phyloP scores from a whole-genome alignment of 1,140 invertebrate species.

The Telenomus remus region DNA sequence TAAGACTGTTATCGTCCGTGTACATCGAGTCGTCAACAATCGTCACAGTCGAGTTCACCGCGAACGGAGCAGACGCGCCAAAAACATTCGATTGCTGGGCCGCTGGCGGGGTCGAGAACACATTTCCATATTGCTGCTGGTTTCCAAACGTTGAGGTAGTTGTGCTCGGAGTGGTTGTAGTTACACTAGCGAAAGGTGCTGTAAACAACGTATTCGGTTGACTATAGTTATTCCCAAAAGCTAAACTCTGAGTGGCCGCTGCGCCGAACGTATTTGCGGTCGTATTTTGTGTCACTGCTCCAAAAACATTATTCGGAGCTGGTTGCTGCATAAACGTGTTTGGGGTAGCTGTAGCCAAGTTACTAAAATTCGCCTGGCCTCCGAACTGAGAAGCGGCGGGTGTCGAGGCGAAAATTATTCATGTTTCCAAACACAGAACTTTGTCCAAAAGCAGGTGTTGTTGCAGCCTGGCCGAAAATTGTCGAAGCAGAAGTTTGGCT shows the following conservation, averaged over 20 bases:
- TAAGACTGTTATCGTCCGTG: conserved; percentile 59
- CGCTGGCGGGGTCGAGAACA: conserved; percentile 38
- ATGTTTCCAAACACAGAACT: conserved; percentile 63
- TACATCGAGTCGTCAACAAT: conserved; percentile 65
- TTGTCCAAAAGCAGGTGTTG: conserved; percentile 58
- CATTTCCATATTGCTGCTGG: conserved; percentile 3
- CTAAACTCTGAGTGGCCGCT: conserved; percentile 5
- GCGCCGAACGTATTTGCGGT: conserved; percentile 33
- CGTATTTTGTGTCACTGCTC: conserved; percentile 5
- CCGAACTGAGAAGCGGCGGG: conserved; percentile 42
- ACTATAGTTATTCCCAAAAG: conserved; percentile 35
- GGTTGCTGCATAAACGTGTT: conserved; percentile 41
- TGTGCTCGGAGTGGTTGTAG: conserved; percentile 11
- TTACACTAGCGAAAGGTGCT: conserved; percentile 27
- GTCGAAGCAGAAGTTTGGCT: conserved; percentile 17
- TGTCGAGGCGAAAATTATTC: conserved; percentile 18
- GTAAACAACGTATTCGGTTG: conserved; percentile 16
- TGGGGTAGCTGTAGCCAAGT: neutral
- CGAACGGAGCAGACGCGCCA: conserved; percentile 53
- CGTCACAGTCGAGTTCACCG: conserved; percentile 21
- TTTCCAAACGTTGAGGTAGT: conserved; percentile 33
- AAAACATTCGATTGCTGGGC: conserved; percentile 41
- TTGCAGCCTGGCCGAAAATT: conserved; percentile 19
- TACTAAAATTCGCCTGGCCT: conserved; percentile 57
- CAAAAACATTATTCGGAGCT: conserved; percentile 36